phyloP scores from a whole-genome alignment of 2,888 invertebrate species.

The Sceliomorpha sp. region DNA sequence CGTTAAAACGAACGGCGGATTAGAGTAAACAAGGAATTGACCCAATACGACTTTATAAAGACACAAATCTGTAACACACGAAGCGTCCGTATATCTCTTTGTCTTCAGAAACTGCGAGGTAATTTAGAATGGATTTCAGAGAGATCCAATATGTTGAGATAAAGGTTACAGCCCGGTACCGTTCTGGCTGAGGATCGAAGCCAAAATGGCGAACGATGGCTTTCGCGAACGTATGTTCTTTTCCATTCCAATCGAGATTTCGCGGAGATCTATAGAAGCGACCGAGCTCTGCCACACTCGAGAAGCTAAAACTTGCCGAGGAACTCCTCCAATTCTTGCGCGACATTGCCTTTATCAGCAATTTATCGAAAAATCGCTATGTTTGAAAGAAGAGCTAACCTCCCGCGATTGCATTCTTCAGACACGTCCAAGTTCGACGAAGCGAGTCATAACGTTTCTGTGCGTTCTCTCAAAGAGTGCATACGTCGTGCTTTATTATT shows the following conservation, averaged over 20 bases:
- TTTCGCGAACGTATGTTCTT: constrained; percentile 50
- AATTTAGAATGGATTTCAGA: constrained; percentile 47
- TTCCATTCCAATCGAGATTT: constrained; percentile 53
- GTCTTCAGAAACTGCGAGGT: constrained; percentile 44
- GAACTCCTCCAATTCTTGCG: constrained; percentile 23
- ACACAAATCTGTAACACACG: constrained; percentile 21
- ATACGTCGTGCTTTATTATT: too few species aligned
- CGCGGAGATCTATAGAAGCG: constrained; percentile 38
- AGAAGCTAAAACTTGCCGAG: constrained; percentile 25
- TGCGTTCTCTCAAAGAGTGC: background rate
- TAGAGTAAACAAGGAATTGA: constrained; percentile 28
- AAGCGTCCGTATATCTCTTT: constrained; percentile 28
- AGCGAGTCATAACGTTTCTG: background rate
- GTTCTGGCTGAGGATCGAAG: constrained; percentile 39
- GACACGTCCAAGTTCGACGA: constrained; percentile 23
- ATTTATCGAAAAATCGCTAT: constrained; percentile 39
- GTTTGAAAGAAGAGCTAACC: constrained; percentile 19
- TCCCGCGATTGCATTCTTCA: constrained; percentile 16
- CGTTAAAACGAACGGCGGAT: background rate
- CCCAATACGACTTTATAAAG: constrained; percentile 26
- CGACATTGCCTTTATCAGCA: constrained; percentile 40
- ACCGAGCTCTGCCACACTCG: constrained; percentile 33
- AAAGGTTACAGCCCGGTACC: constrained; percentile 47
- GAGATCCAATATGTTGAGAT: constrained; percentile 50
- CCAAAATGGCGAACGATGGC: constrained; percentile 52